Conservation (phyloP, 2,888 invertebrate genomes). For the Halocaridina rubra region DNA sequence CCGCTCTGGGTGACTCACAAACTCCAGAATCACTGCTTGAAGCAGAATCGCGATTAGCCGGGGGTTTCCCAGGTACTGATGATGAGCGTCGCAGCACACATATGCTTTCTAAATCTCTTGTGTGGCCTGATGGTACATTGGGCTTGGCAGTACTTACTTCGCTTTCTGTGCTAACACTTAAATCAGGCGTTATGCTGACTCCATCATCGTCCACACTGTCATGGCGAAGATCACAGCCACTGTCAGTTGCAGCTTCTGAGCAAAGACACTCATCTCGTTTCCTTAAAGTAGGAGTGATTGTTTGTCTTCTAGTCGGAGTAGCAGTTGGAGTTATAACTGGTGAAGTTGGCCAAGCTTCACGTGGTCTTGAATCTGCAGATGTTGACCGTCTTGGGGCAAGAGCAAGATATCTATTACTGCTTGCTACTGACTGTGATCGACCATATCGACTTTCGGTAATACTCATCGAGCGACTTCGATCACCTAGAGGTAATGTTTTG, state of each 20-base stretch:
- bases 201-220: constrained; percentile 40
- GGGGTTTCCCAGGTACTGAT: constrained; percentile 56
- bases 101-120: constrained; percentile 20
- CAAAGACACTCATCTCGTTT: constrained; percentile 31
- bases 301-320: constrained; percentile 39
- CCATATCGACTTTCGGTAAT: constrained; percentile 36
- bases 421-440: constrained; percentile 43
- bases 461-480: constrained; percentile 35
- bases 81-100: constrained; percentile 55
- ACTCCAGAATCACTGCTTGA: constrained; percentile 64
- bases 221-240: constrained; percentile 45
- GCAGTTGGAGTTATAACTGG: constrained; percentile 58
- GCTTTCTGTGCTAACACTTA: constrained; percentile 38
- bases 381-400: constrained; percentile 50
- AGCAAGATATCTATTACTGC: constrained; percentile 9
- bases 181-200: constrained; percentile 26
- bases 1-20: constrained; percentile 58
- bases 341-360: constrained; percentile 56
- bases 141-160: constrained; percentile 11
- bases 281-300: constrained; percentile 26
- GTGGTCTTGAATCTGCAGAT: constrained; percentile 53
- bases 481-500: background rate
- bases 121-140: background rate
- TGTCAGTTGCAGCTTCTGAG: constrained; percentile 48
- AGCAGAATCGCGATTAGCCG: constrained; percentile 62